Base-by-base conservation (phyloP, 2,888 invertebrate species). In the Chrysolina haemoptera region DNA sequence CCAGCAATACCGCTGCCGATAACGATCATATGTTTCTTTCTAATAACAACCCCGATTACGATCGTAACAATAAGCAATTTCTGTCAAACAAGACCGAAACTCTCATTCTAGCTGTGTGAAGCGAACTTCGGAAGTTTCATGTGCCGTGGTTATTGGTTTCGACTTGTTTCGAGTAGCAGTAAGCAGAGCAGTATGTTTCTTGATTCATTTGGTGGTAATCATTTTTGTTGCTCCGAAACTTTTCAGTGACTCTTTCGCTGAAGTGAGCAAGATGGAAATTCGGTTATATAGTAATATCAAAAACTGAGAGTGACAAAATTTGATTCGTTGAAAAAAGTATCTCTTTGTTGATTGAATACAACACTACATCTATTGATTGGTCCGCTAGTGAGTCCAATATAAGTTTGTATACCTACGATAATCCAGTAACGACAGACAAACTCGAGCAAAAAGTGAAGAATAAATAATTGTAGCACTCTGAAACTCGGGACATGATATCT, bases 141-240 rank as follows among this genome's bases (percentile, higher is more conserved):
- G 68, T 71, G 68, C 62, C 50, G 48, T 55, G 68, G 68, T 71
- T 75, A 75, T 75, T 75, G 74, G 71, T 75, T 75, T 71, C 41
- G 53, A 75, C 71, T 75, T 71, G 71, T 75, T 75, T 71, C 41
- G 53, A 63, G 35, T 59, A 71, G 48, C 53, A 63, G 67, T 40
- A 8, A 68, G 68, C 68, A 35, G 22, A 27, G 20, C 27, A 68
- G 59, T 59, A 65, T 69, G 68, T 40, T 69, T 73, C 59, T 20
- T 69, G 48, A 73, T 68, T 48, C 62, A 62, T 40, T 20, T 43
- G 9, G 43, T n/a, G 14, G 35, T 11, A 22, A 35, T 46, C 22
- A 16, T 59, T 16, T n/a, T 14, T 16, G 50, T 50, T 16, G 18
- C n/a, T 46, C n/a, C 14, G 46, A 46, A 46, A 46, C 46, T 46